Evolutionary conservation across 2,888 invertebrate genomes (phyloP).

Genomic region (Euzophera pinguis): DNA sequence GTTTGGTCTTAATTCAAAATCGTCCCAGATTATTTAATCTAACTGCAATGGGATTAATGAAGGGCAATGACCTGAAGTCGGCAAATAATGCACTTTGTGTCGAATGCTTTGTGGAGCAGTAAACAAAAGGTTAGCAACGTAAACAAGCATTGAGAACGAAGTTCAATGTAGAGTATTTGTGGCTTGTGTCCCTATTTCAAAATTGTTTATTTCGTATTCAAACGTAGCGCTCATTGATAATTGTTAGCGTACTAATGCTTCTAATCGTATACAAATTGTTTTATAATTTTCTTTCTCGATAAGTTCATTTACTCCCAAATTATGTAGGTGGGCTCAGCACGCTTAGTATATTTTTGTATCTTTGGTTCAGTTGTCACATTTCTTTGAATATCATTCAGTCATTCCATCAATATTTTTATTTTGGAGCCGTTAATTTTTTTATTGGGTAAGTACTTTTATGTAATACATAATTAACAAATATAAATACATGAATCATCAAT

Average conservation of each 20-base stretch:
- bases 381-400: too few species aligned
- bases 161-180: not conserved
- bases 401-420: too few species aligned
- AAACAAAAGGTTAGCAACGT: constrained; percentile 7
- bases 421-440: too few species aligned
- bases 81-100: constrained; percentile 7
- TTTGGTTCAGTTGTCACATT: too few species aligned
- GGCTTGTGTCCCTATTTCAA: not conserved
- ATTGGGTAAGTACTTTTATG: too few species aligned
- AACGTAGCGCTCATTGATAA: not conserved
- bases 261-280: not conserved
- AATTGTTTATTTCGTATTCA: not conserved
- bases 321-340: too few species aligned
- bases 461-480: too few species aligned
- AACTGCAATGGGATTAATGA: not conserved
- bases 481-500: too few species aligned
- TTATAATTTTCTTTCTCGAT: not conserved
- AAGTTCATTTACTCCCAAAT: too few species aligned
- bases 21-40: not conserved
- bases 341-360: too few species aligned
- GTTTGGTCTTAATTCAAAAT: too few species aligned
- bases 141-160: constrained; percentile 3
- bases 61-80: not conserved
- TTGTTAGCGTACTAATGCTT: not conserved
- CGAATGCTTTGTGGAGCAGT: not conserved